Base-by-base conservation (phyloP, 2,113 vertebrate species). In the Gavialis gangeticus region DNA sequence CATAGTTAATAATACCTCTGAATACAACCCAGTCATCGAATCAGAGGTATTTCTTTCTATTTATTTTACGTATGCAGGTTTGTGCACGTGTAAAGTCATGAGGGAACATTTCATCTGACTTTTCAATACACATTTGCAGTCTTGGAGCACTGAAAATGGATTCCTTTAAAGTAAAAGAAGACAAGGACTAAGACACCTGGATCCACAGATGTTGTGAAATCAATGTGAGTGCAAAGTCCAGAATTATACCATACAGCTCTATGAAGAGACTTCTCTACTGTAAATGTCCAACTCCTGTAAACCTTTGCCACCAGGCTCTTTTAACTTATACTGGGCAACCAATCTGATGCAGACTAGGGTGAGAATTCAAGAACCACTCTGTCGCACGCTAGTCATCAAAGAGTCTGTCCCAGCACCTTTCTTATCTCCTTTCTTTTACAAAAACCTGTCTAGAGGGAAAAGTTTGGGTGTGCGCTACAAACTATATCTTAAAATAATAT, bases 1-100 rank as follows among this genome's bases (percentile, higher is more conserved):
- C 34, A 69, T 21, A 21, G 5, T 19, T 67, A 69, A 69, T 24
- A 5, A 19, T 24, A 5, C 6, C 64, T 18, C 16, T 21, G 67
- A 18, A 3, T 2, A 12, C 1, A 27, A 14, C 27, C 14, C 27
- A 64, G 63, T 27, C 63, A 0, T 0, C 7, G 34, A 58, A 37
- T 13, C n/a, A 54, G 67, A 71, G 59, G 25, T 15, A 37, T 5
- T 30, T 17, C 30, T 6, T 27, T 80, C 71, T 59, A 4, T 14
- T 73, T 54, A 3, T 17, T 56, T 71, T 34, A 15, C 5, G 12
- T 56, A 13, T 1, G 0, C 2, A 62, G 76, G 10, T 37, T 46
- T 7, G 8, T 27, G 9, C 62, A 86, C 12, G 2, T 67, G 13
- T 67, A 81, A 80, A 57, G 24, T 67, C 37, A 64, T 64, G 12